Conservation (phyloP, 1,140 invertebrate genomes). For the Nasonia longicornis region DNA sequence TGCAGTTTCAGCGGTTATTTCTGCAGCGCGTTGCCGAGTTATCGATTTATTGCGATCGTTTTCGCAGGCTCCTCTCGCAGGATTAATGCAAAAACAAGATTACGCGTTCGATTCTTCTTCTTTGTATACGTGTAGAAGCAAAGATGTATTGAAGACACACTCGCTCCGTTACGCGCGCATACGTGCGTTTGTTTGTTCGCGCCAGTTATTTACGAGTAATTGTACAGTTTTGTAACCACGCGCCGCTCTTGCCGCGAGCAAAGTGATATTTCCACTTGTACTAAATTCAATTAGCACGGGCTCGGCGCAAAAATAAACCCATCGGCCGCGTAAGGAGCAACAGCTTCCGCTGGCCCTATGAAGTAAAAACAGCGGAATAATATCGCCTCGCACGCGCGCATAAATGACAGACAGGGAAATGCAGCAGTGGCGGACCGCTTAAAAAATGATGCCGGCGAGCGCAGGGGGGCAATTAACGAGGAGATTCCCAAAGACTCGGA, state of each 20-base stretch:
- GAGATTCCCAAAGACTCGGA: constrained; percentile 20
- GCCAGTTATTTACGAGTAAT: too few species aligned
- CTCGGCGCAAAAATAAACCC: neutral
- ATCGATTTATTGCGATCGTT: neutral
- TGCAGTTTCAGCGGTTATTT: too few species aligned
- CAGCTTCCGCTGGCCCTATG: neutral
- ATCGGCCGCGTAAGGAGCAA: neutral
- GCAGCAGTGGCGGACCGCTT: neutral
- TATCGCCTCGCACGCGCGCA: neutral
- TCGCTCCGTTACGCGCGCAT: too few species aligned
- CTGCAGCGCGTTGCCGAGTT: neutral
- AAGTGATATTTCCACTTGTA: neutral
- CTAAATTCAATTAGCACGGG: neutral
- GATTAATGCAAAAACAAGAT: too few species aligned
- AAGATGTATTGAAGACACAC: too few species aligned
- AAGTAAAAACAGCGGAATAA: neutral
- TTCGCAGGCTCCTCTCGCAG: neutral
- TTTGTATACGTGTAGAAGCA: too few species aligned
- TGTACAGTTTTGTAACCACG: too few species aligned
- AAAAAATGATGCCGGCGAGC: neutral
- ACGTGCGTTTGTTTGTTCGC: too few species aligned
- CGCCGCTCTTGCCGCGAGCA: too few species aligned
- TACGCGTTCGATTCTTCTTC: too few species aligned
- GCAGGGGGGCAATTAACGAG: constrained; percentile 18
- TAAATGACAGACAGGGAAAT: constrained; percentile 7